Evolutionary conservation across 64 coral and sea anemone genomes (phyloP), one percentile per base, ranked within the genome.

Genomic region (Stichodactyla helianthus): DNA sequence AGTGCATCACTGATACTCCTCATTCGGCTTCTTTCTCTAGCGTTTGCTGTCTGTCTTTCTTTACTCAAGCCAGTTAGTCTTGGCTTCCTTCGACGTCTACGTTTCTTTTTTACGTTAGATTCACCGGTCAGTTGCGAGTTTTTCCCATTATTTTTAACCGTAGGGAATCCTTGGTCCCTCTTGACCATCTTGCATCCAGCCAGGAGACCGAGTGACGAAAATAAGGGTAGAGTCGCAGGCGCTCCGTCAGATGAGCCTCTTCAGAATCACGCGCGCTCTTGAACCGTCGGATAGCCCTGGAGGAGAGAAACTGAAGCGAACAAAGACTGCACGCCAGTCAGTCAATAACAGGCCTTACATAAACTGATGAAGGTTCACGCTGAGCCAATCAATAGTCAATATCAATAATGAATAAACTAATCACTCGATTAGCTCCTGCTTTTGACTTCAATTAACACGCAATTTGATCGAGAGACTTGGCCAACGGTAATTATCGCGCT

Each of bases 11-110:
- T 95, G 14, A 99, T 92, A 31, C 90, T 94, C 53, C 91, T 84
- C 93, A 94, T 99, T 17, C 97, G 77, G 16, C 58, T 82, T 53
- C 97, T 86, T 55, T 99, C 97, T 64, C 97, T 84, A 7, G 90
- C 97, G 62, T 99, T 99, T 0, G 97, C 97, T 4, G 87, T 92
- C 78, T 94, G 97, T 70, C 97, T 89, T 79, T 99, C 93, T 85
- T 99, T 94, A 82, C 97, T 99, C 19, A 99, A 56, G 0, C 97
- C 97, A 20, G 97, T 99, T 0, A 99, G 86, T 20, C 93, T 60
- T 67, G 93, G 93, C 27, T 93, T 99, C 76, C 97, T 82, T 79
- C 97, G 61, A 9, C 97, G 93, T 61, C 82, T 89, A 53, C 91
- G 78, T 44, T 82, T 89, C 84, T 59, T 87, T 67, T 86, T 95